A percentile compares a stretch with the other conserved stretches of the same genome.
Evolutionary conservation across 2,113 vertebrate species (phyloP).

Genomic region (Phrynocephalus versicolor): DNA sequence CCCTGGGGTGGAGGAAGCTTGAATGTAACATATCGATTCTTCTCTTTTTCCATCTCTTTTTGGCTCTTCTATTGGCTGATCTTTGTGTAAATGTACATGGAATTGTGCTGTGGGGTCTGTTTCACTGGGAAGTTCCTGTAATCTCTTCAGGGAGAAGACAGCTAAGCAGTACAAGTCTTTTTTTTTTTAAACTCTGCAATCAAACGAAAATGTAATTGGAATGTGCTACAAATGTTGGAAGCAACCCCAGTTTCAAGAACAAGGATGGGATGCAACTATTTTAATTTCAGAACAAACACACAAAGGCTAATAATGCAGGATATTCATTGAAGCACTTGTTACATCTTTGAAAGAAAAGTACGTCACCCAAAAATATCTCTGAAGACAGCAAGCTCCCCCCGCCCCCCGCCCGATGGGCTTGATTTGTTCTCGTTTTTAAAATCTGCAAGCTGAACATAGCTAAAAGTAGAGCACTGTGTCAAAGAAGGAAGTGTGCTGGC

Average conservation of each 20-base stretch:
- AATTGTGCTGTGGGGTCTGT: background rate
- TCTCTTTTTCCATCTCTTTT: too few relatives aligned
- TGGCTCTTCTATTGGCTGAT: too few relatives aligned
- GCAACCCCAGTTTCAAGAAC: background rate
- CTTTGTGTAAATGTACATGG: background rate
- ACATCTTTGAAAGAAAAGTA: conserved; percentile 27
- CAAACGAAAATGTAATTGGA: background rate
- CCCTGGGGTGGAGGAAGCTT: too few relatives aligned
- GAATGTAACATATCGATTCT: too few relatives aligned
- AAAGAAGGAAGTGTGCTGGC: background rate
- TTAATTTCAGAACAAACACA: background rate
- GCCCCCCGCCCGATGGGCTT: background rate
- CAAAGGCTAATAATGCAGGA: conserved; percentile 13
- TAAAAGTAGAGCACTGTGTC: background rate
- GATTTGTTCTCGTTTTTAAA: background rate
- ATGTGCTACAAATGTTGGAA: background rate
- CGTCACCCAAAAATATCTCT: conserved; percentile 21
- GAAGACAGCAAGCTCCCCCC: conserved; percentile 2
- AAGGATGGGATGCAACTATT: background rate
- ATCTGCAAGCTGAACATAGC: background rate
- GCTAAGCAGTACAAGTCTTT: background rate
- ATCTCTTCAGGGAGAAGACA: background rate
- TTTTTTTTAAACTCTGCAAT: background rate
- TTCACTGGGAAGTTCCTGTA: background rate
- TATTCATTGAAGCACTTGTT: background rate